Evolutionary conservation across 2,797 vertebrate species (phyloP).

Genomic region (Pseudopleuronectes americanus): DNA sequence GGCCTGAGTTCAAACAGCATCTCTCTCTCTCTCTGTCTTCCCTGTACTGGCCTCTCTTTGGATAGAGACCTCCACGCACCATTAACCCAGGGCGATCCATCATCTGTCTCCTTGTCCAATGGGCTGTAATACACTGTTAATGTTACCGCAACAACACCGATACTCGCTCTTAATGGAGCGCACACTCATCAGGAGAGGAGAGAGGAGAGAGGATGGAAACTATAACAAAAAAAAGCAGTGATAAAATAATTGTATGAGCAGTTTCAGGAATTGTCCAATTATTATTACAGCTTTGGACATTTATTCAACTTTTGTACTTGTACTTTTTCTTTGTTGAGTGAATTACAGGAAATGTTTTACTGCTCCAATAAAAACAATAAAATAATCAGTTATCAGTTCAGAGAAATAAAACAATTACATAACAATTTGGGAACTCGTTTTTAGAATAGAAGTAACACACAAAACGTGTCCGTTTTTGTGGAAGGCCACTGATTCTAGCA

Average conservation of each 20-base stretch:
- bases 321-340: neutral
- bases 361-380: neutral
- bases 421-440: no score
- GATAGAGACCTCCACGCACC: constrained; percentile 64
- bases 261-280: neutral
- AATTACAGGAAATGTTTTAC: no score
- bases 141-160: constrained; percentile 46
- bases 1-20: constrained; percentile 59
- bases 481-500: neutral
- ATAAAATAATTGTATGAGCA: neutral
- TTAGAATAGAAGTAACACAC: no score
- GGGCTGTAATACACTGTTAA: constrained; percentile 59
- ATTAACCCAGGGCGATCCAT: constrained; percentile 71
- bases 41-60: constrained; percentile 29
- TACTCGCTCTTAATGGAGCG: constrained; percentile 49
- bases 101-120: constrained; percentile 61
- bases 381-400: no score
- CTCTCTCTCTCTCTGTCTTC: constrained; percentile 20
- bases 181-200: constrained; percentile 18
- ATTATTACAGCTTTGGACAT: neutral
- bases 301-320: neutral
- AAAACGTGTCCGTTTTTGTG: no score
- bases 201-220: constrained; percentile 12
- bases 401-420: no score
- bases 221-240: neutral